Conservation (phyloP, 2,797 vertebrate genomes). For the Lithobates pipiens region DNA sequence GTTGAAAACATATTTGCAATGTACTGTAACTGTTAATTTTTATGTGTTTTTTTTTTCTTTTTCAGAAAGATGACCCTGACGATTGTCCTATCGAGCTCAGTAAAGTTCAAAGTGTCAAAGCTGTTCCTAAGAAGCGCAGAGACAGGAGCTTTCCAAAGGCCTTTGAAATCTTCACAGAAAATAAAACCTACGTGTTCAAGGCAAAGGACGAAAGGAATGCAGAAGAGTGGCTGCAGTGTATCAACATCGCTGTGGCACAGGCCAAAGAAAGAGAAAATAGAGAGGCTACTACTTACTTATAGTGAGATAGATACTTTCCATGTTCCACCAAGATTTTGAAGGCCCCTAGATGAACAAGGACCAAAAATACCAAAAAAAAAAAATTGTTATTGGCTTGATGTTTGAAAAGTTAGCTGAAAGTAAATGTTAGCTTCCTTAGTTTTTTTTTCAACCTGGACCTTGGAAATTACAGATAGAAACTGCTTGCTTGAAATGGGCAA, state of each 20-base stretch:
- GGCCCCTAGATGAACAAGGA: too few relatives aligned
- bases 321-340: too few relatives aligned
- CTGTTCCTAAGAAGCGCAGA: conserved; percentile 85
- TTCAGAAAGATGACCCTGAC: conserved; percentile 91
- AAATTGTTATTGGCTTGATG: too few relatives aligned
- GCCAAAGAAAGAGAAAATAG: conserved; percentile 86
- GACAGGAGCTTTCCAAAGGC: conserved; percentile 90
- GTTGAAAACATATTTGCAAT: not conserved
- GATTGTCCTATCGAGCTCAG: conserved; percentile 92
- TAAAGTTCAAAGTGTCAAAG: conserved; percentile 96
- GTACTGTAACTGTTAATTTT: not conserved
- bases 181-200: conserved; percentile 90
- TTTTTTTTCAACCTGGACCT: too few relatives aligned
- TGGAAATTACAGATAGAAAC: too few relatives aligned
- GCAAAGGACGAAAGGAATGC: conserved; percentile 89
- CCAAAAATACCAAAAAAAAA: too few relatives aligned
- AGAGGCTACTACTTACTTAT: conserved; percentile 91
- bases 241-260: conserved; percentile 91
- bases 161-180: conserved; percentile 95
- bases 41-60: not conserved
- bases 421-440: too few relatives aligned
- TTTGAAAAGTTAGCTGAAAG: too few relatives aligned
- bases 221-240: conserved; percentile 94
- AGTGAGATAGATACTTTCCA: too few relatives aligned
- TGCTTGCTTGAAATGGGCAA: too few relatives aligned